Conservation (phyloP, 2,888 invertebrate species). For the Cosmia pyralina region DNA sequence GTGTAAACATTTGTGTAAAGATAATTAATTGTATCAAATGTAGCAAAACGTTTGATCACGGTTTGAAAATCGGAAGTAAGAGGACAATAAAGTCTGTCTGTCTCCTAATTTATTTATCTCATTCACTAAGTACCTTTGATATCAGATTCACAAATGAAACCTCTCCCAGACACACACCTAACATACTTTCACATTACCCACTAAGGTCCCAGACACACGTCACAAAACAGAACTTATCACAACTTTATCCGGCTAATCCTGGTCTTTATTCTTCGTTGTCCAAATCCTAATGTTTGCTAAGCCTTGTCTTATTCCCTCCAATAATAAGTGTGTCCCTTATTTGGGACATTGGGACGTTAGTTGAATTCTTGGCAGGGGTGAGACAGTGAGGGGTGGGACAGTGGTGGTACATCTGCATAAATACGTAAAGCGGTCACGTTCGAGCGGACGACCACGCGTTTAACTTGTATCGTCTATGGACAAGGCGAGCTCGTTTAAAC, state of each 20-base stretch:
- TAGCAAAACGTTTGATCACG: background rate
- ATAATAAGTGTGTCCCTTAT: slow-evolving; percentile 78
- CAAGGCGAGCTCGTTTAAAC: slow-evolving; percentile 64
- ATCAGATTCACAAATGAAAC: background rate
- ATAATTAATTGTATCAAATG: background rate
- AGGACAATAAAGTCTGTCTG: background rate
- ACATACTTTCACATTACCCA: slow-evolving; percentile 40
- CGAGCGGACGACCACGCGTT: slow-evolving; percentile 78
- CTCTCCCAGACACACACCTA: slow-evolving; percentile 2
- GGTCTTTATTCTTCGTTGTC: slow-evolving; percentile 76
- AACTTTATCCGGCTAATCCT: slow-evolving; percentile 61
- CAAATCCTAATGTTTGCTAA: slow-evolving; percentile 76
- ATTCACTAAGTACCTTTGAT: background rate
- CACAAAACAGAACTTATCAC: slow-evolving; percentile 55
- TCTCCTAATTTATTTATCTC: background rate
- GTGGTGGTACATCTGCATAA: slow-evolving; percentile 84
- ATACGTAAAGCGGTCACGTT: slow-evolving; percentile 88
- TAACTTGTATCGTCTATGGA: slow-evolving; percentile 81
- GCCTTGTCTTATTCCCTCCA: slow-evolving; percentile 72
- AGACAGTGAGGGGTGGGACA: slow-evolving; percentile 53
- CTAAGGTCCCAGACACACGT: slow-evolving; percentile 43
- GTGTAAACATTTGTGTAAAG: background rate
- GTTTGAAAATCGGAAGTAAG: background rate
- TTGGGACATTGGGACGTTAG: slow-evolving; percentile 76
- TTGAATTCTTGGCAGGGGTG: slow-evolving; percentile 80